phyloP scores from a whole-genome alignment of 2,113 vertebrate genomes.

The Pelmatolapia mariae region DNA sequence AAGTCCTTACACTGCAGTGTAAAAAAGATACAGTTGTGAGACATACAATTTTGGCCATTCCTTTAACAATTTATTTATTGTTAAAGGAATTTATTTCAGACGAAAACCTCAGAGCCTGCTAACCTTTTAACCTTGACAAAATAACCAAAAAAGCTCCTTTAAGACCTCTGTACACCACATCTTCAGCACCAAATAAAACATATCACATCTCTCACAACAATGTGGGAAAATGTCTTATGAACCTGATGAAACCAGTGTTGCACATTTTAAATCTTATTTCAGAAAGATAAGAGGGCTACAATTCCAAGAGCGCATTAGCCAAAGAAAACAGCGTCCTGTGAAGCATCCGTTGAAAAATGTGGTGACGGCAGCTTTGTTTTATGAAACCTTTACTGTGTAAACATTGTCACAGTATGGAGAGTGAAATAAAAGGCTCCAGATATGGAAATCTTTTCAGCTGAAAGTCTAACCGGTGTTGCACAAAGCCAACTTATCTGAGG shows the following conservation, averaged over 20 bases:
- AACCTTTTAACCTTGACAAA: neutral
- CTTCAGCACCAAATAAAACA: neutral
- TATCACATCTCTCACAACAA: neutral
- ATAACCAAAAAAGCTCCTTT: neutral
- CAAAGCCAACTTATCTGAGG: neutral
- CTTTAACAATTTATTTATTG: neutral
- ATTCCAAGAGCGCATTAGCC: neutral
- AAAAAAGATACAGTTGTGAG: neutral
- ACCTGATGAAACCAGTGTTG: neutral
- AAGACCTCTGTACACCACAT: neutral
- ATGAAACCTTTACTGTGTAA: neutral
- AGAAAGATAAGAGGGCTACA: neutral
- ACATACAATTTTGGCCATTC: neutral
- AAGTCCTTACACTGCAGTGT: neutral
- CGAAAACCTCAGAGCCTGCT: neutral
- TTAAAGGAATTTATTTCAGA: neutral
- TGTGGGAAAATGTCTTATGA: neutral
- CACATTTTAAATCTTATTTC: neutral
- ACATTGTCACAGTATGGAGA: neutral
- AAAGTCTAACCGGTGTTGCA: neutral
- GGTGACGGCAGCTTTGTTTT: neutral
- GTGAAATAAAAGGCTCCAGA: neutral
- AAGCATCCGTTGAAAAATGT: neutral
- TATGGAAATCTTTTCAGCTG: neutral
- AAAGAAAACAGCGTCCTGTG: slow-evolving; percentile 14